These are phyloP conservation scores for Furnarius figulus DNA, from an alignment of 2,113 vertebrate genomes.

Conservation along the genomic window DNA sequence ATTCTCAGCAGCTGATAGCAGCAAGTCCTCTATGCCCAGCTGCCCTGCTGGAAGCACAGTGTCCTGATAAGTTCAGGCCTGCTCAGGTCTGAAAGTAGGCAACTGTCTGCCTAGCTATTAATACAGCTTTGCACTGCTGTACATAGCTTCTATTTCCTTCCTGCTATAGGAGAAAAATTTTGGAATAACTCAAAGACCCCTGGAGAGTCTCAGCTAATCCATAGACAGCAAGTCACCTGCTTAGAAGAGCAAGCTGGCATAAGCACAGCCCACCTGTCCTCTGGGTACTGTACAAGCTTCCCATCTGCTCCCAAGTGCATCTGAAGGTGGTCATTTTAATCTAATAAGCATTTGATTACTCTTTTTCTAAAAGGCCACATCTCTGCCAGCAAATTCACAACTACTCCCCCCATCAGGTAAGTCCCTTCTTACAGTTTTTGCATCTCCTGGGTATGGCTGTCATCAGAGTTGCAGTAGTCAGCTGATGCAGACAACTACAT, in stretches of 20 bases:
- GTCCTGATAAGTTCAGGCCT: not conserved
- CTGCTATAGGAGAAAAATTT: not conserved
- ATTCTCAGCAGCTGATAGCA: not conserved
- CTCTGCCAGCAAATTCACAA: not conserved
- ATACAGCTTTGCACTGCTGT: not conserved
- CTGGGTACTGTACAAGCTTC: constrained; percentile 30
- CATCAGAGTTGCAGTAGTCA: not conserved
- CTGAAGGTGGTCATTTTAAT: constrained; percentile 42
- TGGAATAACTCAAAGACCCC: not conserved
- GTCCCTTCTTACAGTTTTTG: not conserved
- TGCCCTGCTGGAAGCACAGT: constrained; percentile 1
- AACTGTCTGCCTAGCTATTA: constrained; percentile 12
- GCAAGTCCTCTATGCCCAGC: not conserved
- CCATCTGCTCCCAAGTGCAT: constrained; percentile 64
- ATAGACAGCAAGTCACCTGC: constrained; percentile 15
- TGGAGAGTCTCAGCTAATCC: not conserved
- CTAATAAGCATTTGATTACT: not conserved
- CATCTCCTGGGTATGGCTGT: not conserved
- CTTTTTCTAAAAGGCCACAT: not conserved
- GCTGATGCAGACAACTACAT: not conserved
- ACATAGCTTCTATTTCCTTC: not conserved
- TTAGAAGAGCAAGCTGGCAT: constrained; percentile 16
- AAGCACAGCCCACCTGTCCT: constrained; percentile 47
- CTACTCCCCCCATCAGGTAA: not conserved
- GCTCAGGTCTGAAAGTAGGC: not conserved